These are phyloP conservation scores for Drosophila ironensis DNA, from an alignment of 1,140 invertebrate genomes.

Conservation along the genomic window DNA sequence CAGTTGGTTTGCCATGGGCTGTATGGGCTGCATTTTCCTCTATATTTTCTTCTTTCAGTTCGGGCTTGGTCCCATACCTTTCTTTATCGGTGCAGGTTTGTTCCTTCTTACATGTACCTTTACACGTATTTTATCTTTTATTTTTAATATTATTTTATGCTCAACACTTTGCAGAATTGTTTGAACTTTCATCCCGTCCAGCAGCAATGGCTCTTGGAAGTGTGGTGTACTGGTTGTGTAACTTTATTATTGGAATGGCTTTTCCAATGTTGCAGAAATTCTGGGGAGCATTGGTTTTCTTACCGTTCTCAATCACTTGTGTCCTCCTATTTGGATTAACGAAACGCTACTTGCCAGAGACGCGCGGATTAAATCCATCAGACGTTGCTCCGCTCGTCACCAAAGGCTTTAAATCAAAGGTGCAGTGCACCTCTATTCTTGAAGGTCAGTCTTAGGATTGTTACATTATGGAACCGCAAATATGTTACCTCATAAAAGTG, in stretches of 20 bases:
- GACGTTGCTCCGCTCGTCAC: conserved; percentile 84
- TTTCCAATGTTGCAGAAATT: conserved; percentile 86
- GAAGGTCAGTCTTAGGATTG: background rate
- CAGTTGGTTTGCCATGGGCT: conserved; percentile 86
- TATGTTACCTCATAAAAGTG: too few relatives aligned
- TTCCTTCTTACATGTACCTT: background rate
- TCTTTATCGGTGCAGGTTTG: conserved; percentile 86
- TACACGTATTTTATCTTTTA: too few relatives aligned
- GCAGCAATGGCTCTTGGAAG: conserved; percentile 94
- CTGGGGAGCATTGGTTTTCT: conserved; percentile 87
- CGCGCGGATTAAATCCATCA: conserved; percentile 85
- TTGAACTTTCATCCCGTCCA: conserved; percentile 91
- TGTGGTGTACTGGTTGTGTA: conserved; percentile 93
- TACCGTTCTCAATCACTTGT: conserved; percentile 86
- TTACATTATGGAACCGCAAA: too few relatives aligned
- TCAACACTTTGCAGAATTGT: conserved; percentile 86
- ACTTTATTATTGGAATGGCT: conserved; percentile 91
- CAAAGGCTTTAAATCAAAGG: conserved; percentile 82
- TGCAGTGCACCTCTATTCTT: background rate
- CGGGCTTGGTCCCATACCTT: conserved; percentile 93
- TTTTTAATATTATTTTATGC: background rate
- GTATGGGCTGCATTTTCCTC: conserved; percentile 85
- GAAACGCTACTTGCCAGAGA: conserved; percentile 87
- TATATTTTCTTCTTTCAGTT: conserved; percentile 93
- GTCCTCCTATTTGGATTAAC: conserved; percentile 85